phyloP scores from a whole-genome alignment of 2,888 invertebrate genomes.

The Macaria liturata region DNA sequence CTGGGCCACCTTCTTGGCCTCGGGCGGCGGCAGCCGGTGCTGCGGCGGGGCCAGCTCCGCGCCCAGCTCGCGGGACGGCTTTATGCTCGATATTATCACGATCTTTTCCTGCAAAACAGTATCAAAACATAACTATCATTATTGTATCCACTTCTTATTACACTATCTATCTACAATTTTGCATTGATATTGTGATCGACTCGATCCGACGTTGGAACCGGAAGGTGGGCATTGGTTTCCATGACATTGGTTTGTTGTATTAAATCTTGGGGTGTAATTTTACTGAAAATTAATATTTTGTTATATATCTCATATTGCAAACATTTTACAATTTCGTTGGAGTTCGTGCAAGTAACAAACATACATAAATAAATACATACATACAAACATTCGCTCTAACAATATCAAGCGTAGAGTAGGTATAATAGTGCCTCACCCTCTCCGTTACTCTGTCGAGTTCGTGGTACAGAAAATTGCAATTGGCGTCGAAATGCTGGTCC shows the following conservation, averaged over 20 bases:
- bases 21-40: conserved; percentile 93
- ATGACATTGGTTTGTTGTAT: too few relatives aligned
- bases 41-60: conserved; percentile 93
- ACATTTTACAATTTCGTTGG: too few relatives aligned
- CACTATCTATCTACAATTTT: not conserved
- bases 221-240: too few relatives aligned
- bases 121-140: not conserved
- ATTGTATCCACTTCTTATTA: not conserved
- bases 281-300: too few relatives aligned
- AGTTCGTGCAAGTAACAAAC: too few relatives aligned
- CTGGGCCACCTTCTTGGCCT: conserved; percentile 95
- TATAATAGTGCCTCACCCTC: conserved; percentile 86
- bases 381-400: too few relatives aligned
- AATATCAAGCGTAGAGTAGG: too few relatives aligned
- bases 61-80: conserved; percentile 92
- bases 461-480: conserved; percentile 98
- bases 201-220: not conserved
- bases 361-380: too few relatives aligned
- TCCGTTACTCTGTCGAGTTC: conserved; percentile 99
- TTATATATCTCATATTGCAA: too few relatives aligned
- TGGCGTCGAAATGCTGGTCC: conserved; percentile 98
- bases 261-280: too few relatives aligned
- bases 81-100: conserved; percentile 96
- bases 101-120: conserved; percentile 93
- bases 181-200: not conserved